These are phyloP conservation scores for Chromoteleia sp. DNA, from an alignment of 2,888 invertebrate genomes.

Conservation along the genomic window DNA sequence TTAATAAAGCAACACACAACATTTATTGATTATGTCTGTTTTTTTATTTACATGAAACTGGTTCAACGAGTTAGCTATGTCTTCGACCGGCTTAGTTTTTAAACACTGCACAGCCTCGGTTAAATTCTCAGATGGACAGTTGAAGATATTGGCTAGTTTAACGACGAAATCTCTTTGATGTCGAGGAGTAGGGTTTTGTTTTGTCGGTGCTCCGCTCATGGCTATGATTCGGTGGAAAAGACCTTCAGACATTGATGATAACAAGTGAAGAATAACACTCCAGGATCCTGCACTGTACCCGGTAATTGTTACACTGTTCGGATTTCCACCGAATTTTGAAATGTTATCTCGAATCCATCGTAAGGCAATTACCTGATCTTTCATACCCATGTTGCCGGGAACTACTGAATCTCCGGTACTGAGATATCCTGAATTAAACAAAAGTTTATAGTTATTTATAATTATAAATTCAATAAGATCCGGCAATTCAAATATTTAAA, in stretches of 20 bases:
- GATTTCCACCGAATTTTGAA: slow-evolving; percentile 89
- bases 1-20: not conserved
- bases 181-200: slow-evolving; percentile 86
- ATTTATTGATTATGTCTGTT: no score
- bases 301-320: slow-evolving; percentile 87
- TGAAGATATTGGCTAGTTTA: slow-evolving; percentile 87
- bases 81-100: slow-evolving; percentile 84
- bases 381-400: slow-evolving; percentile 89
- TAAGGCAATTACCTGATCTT: slow-evolving; percentile 89
- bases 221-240: slow-evolving; percentile 90
- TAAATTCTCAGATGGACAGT: slow-evolving; percentile 86
- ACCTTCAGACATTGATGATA: slow-evolving; percentile 88
- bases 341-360: slow-evolving; percentile 89
- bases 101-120: slow-evolving; percentile 87
- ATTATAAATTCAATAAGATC: no score
- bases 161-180: slow-evolving; percentile 87
- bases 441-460: no score
- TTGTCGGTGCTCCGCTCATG: slow-evolving; percentile 88
- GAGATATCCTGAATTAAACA: slow-evolving; percentile 86
- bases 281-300: slow-evolving; percentile 86
- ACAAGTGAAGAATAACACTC: slow-evolving; percentile 84
- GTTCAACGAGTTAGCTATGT: slow-evolving; percentile 71
- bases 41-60: slow-evolving; percentile 22
- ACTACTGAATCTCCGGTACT: slow-evolving; percentile 89
- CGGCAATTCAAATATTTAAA: no score